Evolutionary conservation across 1,140 invertebrate genomes (phyloP), one percentile per base, ranked within the genome.

Genomic region (Cherax destructor): DNA sequence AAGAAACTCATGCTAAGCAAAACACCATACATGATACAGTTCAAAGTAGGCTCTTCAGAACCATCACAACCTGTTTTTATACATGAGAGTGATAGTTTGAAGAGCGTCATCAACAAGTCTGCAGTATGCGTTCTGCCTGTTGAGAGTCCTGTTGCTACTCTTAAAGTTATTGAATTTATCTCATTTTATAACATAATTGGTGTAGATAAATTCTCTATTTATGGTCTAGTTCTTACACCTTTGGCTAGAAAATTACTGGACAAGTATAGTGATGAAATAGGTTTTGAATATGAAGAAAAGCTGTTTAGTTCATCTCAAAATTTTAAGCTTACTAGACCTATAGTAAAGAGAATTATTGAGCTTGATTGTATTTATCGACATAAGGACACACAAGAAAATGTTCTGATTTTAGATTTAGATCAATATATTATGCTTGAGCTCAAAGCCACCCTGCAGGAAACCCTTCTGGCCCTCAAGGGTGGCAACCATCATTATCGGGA

Each of bases 151-250:
- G 76, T 86, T 76, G 61, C 86, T 30, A 83, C 90, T 30, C 30
- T 93, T 3, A 88, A 87, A 24, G 69, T 92, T 30, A 81, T 93
- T 81, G 92, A 93, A 69, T 93, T 93, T 86, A 90, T 93, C 11
- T 88, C 91, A 1, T 92, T 81, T 69, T 86, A 93, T 76, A 83
- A 88, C 56, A 78, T 92, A 52, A 88, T 93, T 49, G 92, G 92
- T 16, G 24, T 90, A 6, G 88, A 92, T n/a, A 89, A 84, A 10
- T 93, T 93, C 87, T 72, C 88, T n/a, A 79, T 92, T 47, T 93
- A 92, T 59, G 92, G 92, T 41, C 76, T 77, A 30, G 86, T 91
- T 56, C 56, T 93, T 56, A 92, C 92, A 24, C 92, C 92, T 18
- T 83, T 88, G 24, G 86, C 84, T 7, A 83, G 92, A 6, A 85